Percentiles rank a stretch among this genome's conserved stretches.
phyloP scores from a whole-genome alignment of 2,113 vertebrate species.

The Oncorhynchus masou region DNA sequence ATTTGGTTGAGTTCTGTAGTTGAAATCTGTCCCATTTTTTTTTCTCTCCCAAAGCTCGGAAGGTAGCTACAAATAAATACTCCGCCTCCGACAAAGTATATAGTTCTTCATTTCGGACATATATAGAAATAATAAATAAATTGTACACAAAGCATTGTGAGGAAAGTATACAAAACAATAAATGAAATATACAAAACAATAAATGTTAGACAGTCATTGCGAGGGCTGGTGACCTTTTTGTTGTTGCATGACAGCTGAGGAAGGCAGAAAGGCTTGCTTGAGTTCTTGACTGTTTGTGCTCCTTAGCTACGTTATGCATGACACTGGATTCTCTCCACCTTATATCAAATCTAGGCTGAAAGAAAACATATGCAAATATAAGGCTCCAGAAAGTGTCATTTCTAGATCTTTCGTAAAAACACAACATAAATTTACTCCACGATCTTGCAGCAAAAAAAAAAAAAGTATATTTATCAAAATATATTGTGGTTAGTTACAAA shows the following conservation, averaged over 20 bases:
- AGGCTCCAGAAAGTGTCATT: conserved; percentile 28
- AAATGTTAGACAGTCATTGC: background rate
- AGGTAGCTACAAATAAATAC: conserved; percentile 37
- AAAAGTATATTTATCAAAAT: conserved; percentile 49
- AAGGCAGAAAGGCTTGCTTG: conserved; percentile 59
- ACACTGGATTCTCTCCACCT: conserved; percentile 52
- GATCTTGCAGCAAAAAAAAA: conserved; percentile 29
- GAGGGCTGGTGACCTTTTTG: conserved; percentile 31
- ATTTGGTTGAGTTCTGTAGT: conserved; percentile 27
- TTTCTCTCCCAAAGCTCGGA: conserved; percentile 20
- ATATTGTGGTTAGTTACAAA: conserved; percentile 36
- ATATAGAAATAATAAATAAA: conserved; percentile 63
- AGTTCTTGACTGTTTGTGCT: conserved; percentile 44
- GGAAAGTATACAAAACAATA: conserved; percentile 55
- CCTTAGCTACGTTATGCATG: conserved; percentile 45
- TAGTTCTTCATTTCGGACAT: conserved; percentile 34
- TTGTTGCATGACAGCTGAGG: conserved; percentile 39
- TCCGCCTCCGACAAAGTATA: conserved; percentile 44
- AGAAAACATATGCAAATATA: conserved; percentile 40
- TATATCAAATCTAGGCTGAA: conserved; percentile 28
- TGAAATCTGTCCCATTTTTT: conserved; percentile 41
- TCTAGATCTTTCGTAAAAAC: conserved; percentile 25
- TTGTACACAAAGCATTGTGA: conserved; percentile 54
- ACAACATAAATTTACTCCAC: conserved; percentile 36
- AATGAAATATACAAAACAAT: conserved; percentile 29